phyloP scores from a whole-genome alignment of 1,140 invertebrate species.

The Pachyrhynchus sulphureomaculatus region DNA sequence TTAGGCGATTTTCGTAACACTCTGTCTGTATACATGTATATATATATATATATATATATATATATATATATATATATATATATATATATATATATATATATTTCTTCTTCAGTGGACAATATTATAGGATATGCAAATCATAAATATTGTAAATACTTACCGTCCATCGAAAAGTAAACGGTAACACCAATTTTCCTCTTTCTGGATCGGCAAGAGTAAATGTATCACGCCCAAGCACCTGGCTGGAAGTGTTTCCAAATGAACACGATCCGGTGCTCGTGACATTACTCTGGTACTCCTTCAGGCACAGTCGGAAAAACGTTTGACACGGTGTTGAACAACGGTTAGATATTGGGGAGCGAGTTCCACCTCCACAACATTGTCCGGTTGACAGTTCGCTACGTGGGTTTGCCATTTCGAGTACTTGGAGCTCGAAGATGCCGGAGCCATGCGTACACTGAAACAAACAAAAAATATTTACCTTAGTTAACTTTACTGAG shows the following conservation, averaged over 20 bases:
- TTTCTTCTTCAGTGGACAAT: too few species aligned
- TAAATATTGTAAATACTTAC: constrained; percentile 60
- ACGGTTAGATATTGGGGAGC: constrained; percentile 55
- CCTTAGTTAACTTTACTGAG: too few species aligned
- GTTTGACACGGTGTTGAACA: constrained; percentile 71
- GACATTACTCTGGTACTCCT: constrained; percentile 87
- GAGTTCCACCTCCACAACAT: constrained; percentile 72
- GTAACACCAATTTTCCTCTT: constrained; percentile 74
- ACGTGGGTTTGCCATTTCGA: constrained; percentile 83
- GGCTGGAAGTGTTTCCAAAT: constrained; percentile 84
- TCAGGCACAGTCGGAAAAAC: constrained; percentile 83
- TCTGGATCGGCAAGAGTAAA: constrained; percentile 81
- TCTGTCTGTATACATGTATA: too few species aligned
- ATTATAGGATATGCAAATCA: too few species aligned
- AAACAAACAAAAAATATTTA: constrained; percentile 32
- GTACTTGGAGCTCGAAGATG: constrained; percentile 88
- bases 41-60: too few species aligned
- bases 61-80: too few species aligned
- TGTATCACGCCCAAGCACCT: constrained; percentile 81
- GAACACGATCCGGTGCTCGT: constrained; percentile 81
- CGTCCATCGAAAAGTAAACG: constrained; percentile 89
- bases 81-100: too few species aligned
- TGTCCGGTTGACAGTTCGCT: constrained; percentile 76
- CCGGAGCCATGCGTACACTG: constrained; percentile 76
- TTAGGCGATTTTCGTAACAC: too few species aligned